phyloP scores from a whole-genome alignment of 2,888 invertebrate genomes.

The Brachycybe producta region DNA sequence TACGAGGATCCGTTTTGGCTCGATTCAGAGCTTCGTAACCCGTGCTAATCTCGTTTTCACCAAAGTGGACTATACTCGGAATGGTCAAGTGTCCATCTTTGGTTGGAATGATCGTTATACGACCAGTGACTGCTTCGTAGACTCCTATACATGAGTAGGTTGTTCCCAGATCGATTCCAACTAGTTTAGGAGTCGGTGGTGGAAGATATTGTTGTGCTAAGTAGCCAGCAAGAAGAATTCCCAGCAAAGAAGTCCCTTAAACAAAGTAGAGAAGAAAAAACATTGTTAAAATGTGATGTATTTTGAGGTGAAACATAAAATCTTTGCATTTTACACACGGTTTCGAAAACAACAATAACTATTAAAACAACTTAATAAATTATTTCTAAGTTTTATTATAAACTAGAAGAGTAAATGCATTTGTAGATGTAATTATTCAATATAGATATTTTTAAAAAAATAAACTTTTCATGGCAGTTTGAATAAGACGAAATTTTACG shows the following conservation, averaged over 20 bases:
- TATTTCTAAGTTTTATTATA: too few relatives aligned
- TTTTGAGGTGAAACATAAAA: too few relatives aligned
- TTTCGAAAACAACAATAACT: too few relatives aligned
- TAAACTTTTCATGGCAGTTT: too few relatives aligned
- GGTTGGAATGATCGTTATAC: conserved; percentile 34
- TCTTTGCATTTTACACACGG: too few relatives aligned
- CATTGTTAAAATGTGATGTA: too few relatives aligned
- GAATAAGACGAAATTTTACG: too few relatives aligned
- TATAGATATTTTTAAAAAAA: too few relatives aligned
- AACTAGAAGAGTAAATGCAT: too few relatives aligned
- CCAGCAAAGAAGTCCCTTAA: conserved; percentile 33
- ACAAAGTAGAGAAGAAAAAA: too few relatives aligned
- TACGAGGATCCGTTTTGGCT: conserved; percentile 36
- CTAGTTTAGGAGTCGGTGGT: conserved; percentile 39
- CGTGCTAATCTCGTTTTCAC: conserved; percentile 28
- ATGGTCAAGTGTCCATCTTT: conserved; percentile 35
- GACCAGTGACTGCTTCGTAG: conserved; percentile 38
- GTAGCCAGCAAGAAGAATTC: conserved; percentile 37
- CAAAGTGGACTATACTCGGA: conserved; percentile 39
- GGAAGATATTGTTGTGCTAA: conserved; percentile 38
- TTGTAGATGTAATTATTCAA: too few relatives aligned
- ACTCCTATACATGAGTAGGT: conserved; percentile 39
- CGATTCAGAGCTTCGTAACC: conserved; percentile 38
- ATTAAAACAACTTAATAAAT: too few relatives aligned
- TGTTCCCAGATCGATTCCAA: conserved; percentile 40